These are phyloP conservation scores for Lapara coniferarum DNA, from an alignment of 2,888 invertebrate genomes.

Conservation along the genomic window DNA sequence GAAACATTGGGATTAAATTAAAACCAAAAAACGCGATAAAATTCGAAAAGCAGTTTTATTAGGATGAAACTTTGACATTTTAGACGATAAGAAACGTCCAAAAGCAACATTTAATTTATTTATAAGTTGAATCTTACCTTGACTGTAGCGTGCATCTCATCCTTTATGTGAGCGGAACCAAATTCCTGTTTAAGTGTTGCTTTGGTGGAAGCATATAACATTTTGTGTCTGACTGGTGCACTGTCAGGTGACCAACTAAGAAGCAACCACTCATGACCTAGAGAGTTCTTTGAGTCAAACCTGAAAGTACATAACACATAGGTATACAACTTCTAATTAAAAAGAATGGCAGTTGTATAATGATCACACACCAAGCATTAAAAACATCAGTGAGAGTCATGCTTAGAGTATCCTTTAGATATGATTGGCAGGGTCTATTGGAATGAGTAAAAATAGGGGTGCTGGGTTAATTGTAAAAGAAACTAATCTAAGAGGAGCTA, in stretches of 20 bases:
- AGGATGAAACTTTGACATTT: no score
- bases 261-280: constrained; percentile 95
- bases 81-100: no score
- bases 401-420: no score
- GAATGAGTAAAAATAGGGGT: not conserved
- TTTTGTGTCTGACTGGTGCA: constrained; percentile 96
- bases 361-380: no score
- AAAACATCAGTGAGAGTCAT: no score
- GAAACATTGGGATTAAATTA: no score
- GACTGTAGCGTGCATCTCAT: constrained; percentile 95
- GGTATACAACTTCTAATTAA: no score
- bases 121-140: constrained; percentile 72
- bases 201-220: constrained; percentile 99
- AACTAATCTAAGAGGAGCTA: not conserved
- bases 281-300: constrained; percentile 89
- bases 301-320: constrained; percentile 63
- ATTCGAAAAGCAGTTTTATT: no score
- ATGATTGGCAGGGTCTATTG: no score
- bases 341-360: no score
- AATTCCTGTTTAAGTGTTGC: constrained; percentile 98
- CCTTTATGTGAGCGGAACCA: constrained; percentile 95
- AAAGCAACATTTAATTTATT: not conserved
- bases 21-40: no score
- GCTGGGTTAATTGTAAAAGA: not conserved
- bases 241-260: constrained; percentile 97